A percentile compares a stretch with the other conserved stretches of the same genome.
These are phyloP conservation scores for Steatornis caripensis DNA, from an alignment of 2,113 vertebrate genomes.

Conservation along the genomic window DNA sequence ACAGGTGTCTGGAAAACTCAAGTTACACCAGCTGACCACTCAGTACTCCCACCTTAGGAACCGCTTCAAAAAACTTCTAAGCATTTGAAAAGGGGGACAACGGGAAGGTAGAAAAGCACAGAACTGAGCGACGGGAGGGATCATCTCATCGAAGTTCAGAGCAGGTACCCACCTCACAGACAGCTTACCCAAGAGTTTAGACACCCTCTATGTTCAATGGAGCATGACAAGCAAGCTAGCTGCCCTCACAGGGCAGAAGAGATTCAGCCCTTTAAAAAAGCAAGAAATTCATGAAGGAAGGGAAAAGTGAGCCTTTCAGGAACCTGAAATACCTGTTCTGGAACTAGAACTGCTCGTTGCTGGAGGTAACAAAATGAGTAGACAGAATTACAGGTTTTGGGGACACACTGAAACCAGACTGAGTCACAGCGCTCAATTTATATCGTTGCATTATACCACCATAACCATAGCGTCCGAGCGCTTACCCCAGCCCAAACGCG, in stretches of 20 bases:
- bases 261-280: not conserved
- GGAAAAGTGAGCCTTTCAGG: not conserved
- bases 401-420: not conserved
- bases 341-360: not conserved
- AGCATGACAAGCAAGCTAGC: not conserved
- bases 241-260: not conserved
- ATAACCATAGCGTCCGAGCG: not conserved
- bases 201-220: accelerated
- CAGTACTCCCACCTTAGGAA: not conserved
- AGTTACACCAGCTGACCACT: not conserved
- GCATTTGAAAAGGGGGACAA: not conserved
- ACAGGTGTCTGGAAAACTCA: not conserved
- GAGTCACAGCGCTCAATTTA: not conserved
- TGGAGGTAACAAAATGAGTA: not conserved
- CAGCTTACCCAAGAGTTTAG: not conserved
- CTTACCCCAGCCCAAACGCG: not conserved
- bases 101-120: accelerated
- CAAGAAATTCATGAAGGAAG: not conserved
- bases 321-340: not conserved
- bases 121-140: not conserved
- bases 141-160: not conserved
- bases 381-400: not conserved
- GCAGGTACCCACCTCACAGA: not conserved
- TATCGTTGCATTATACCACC: not conserved
- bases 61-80: not conserved